These are phyloP conservation scores for Tinea pellionella DNA, from an alignment of 2,888 invertebrate genomes.

Conservation along the genomic window DNA sequence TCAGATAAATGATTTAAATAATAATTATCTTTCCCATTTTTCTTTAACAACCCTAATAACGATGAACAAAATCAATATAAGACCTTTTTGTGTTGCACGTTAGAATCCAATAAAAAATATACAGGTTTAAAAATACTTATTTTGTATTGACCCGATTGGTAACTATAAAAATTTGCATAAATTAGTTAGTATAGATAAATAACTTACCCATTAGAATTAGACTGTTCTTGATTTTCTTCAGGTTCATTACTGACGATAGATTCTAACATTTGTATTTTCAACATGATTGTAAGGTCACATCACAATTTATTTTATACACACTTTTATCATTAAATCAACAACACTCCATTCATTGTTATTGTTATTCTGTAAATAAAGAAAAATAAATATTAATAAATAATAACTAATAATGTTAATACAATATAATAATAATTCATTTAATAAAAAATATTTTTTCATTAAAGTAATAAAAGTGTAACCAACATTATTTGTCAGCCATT, in stretches of 20 bases:
- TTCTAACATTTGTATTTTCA: conserved; percentile 83
- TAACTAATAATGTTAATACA: too few species aligned
- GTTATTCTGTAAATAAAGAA: background rate
- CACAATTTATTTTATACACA: conserved; percentile 29
- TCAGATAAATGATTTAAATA: too few species aligned
- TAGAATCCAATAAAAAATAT: too few species aligned
- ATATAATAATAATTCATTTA: too few species aligned
- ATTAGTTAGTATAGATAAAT: background rate
- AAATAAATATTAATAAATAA: background rate
- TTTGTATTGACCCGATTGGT: too few species aligned
- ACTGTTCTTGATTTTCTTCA: conserved; percentile 52
- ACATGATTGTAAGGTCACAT: conserved; percentile 67
- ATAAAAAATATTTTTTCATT: background rate
- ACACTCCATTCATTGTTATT: background rate
- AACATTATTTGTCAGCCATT: background rate
- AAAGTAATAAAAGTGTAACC: background rate
- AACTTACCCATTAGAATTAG: conserved; percentile 49
- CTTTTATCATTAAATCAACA: background rate
- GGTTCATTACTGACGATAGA: conserved; percentile 76
- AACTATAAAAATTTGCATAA: background rate
- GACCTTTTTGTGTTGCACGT: too few species aligned
- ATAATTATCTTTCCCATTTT: too few species aligned
- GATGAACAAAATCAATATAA: too few species aligned
- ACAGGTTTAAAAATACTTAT: too few species aligned
- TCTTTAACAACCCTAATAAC: too few species aligned